A percentile compares a stretch with the other conserved stretches of the same genome.
These are phyloP conservation scores for Synanthedon myopaeformis DNA, from an alignment of 2,888 invertebrate genomes.

Conservation along the genomic window DNA sequence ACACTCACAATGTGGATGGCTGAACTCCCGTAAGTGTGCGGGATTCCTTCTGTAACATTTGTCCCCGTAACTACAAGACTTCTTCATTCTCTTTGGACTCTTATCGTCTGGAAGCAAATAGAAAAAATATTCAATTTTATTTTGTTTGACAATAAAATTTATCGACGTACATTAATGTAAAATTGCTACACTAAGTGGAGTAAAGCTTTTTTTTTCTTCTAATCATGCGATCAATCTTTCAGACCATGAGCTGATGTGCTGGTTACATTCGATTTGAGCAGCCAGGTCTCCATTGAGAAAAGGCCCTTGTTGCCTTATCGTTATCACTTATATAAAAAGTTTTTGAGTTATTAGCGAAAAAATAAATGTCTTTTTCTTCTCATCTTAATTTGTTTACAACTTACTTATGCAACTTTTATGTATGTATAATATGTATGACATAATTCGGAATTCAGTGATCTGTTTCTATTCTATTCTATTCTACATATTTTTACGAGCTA, in stretches of 20 bases:
- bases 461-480: too few species aligned
- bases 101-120: constrained; percentile 28
- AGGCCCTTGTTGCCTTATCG: too few species aligned
- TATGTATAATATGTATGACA: too few species aligned
- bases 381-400: too few species aligned
- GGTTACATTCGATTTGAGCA: too few species aligned
- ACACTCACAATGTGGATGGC: constrained; percentile 82
- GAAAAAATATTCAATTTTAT: not conserved
- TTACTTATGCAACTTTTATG: too few species aligned
- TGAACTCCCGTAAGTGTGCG: constrained; percentile 83
- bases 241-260: not conserved
- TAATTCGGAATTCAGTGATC: too few species aligned
- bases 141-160: not conserved
- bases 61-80: constrained; percentile 79
- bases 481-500: too few species aligned
- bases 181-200: not conserved
- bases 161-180: not conserved
- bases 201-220: not conserved
- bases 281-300: too few species aligned
- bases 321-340: too few species aligned
- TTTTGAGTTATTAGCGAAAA: too few species aligned
- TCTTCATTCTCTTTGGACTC: constrained; percentile 44
- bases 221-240: not conserved
- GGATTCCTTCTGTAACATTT: constrained; percentile 88
- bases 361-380: too few species aligned